Evolutionary conservation across 2,797 vertebrate species (phyloP).

Genomic region (Pantherophis alleghaniensis): DNA sequence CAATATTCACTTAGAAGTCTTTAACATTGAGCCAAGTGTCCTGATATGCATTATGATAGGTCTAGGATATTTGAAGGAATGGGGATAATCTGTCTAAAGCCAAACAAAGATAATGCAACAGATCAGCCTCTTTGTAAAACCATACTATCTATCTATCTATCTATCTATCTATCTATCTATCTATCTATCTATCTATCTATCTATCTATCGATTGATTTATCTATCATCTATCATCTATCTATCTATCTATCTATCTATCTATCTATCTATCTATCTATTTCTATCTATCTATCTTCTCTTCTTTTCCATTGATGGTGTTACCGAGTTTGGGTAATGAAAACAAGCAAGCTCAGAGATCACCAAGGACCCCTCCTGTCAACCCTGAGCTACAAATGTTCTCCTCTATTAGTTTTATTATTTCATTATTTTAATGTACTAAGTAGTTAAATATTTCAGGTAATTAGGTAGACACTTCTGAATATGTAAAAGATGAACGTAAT

Average conservation of each 20-base stretch:
- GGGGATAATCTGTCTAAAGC: not conserved
- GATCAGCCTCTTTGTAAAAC: not conserved
- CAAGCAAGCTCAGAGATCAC: not conserved
- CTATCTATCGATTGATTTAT: too few relatives aligned
- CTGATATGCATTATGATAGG: conserved; percentile 9
- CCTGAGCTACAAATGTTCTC: not conserved
- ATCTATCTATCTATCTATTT: too few relatives aligned
- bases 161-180: too few relatives aligned
- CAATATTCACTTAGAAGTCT: conserved; percentile 34
- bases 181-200: too few relatives aligned
- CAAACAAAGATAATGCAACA: not conserved
- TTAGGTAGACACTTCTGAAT: not conserved
- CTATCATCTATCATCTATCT: too few relatives aligned
- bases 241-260: too few relatives aligned
- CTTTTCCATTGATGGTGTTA: not conserved
- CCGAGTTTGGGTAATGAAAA: too few relatives aligned
- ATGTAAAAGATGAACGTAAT: not conserved
- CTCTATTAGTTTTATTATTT: not conserved
- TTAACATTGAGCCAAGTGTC: conserved; percentile 56
- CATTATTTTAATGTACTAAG: not conserved
- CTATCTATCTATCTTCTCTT: not conserved
- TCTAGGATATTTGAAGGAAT: conserved; percentile 10
- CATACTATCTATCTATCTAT: too few relatives aligned
- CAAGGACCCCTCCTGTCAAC: not conserved
- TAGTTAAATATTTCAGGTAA: not conserved